Conservation (phyloP, 2,888 invertebrate species). For the Volucella inflata region DNA sequence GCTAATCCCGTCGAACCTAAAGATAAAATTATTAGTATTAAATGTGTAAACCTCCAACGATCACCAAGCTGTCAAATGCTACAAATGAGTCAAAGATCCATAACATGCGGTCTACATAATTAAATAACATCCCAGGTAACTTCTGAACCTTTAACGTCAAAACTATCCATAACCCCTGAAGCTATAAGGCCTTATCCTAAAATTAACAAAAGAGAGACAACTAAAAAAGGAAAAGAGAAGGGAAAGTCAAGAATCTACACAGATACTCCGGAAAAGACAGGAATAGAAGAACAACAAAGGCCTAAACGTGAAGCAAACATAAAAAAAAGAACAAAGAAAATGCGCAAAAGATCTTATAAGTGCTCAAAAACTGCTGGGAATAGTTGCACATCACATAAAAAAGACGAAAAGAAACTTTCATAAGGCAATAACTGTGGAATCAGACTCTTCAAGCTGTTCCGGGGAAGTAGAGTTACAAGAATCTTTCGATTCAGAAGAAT, state of each 20-base stretch:
- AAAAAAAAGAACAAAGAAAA: too few relatives aligned
- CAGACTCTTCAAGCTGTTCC: too few relatives aligned
- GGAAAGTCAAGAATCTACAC: too few relatives aligned
- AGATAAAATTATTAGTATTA: too few relatives aligned
- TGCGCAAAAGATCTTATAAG: too few relatives aligned
- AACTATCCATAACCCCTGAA: conserved; percentile 19
- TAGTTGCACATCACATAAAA: background rate
- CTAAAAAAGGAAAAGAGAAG: conserved; percentile 3
- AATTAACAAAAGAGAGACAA: conserved; percentile 2
- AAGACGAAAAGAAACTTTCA: too few relatives aligned
- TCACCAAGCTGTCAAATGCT: conserved; percentile 1
- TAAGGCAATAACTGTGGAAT: too few relatives aligned
- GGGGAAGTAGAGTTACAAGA: too few relatives aligned
- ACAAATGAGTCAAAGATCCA: conserved; percentile 1
- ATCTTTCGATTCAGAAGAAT: too few relatives aligned
- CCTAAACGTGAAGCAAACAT: too few relatives aligned
- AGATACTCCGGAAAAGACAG: too few relatives aligned
- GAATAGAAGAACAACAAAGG: background rate
- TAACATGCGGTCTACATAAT: conserved; percentile 18
- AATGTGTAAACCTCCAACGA: background rate
- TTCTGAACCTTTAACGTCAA: background rate
- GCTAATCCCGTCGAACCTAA: background rate
- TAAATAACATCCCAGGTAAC: conserved; percentile 7
- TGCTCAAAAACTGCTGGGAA: background rate
- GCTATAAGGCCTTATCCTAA: conserved; percentile 1